Percentiles rank a stretch among this genome's conserved stretches.
phyloP scores from a whole-genome alignment of 2,888 invertebrate species.

The Lasioglossum lativentre region DNA sequence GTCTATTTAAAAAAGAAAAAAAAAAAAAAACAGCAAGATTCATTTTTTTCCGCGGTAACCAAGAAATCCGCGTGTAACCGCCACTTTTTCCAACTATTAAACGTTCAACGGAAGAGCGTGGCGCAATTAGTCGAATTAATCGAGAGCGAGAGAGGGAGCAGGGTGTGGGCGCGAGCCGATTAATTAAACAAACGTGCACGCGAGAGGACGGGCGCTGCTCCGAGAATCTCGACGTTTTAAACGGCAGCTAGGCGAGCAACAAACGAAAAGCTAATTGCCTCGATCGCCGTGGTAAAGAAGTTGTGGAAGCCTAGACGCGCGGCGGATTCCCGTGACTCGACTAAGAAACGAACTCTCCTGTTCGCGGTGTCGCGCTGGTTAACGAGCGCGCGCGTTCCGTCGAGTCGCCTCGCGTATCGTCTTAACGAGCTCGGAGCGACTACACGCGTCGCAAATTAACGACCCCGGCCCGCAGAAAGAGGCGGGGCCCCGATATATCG shows the following conservation, averaged over 20 bases:
- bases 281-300: constrained; percentile 4
- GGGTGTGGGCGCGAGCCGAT: background rate
- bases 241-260: background rate
- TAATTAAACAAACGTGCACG: constrained; percentile 22
- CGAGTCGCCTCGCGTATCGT: constrained; percentile 38
- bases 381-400: constrained; percentile 41
- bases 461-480: constrained; percentile 4
- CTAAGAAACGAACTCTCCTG: constrained; percentile 28
- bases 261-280: constrained; percentile 34
- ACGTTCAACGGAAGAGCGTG: background rate
- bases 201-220: background rate
- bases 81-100: background rate
- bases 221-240: background rate
- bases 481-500: background rate
- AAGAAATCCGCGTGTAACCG: constrained; percentile 7
- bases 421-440: constrained; percentile 46
- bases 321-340: constrained; percentile 35
- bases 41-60: background rate
- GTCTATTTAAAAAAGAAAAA: background rate
- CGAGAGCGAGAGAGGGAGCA: background rate
- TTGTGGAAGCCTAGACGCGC: background rate
- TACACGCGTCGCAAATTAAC: constrained; percentile 42
- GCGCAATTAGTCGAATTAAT: constrained; percentile 30
- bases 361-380: constrained; percentile 31
- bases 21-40: background rate